Evolutionary conservation across 2,888 invertebrate species (phyloP).

Genomic region (Acanthosepion lycidas): DNA sequence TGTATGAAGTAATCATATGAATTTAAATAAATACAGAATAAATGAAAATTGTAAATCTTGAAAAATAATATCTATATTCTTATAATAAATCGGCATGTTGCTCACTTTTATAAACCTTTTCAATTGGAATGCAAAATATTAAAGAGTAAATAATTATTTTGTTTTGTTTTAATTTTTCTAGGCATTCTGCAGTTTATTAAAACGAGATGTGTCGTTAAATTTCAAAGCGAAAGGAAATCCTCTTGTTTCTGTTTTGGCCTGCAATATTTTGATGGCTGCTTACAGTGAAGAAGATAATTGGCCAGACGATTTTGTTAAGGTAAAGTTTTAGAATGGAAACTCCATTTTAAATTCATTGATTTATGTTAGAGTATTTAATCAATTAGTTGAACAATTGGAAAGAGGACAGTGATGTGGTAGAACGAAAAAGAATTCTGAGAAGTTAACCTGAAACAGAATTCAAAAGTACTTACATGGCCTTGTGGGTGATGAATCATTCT

Average conservation of each 20-base stretch:
- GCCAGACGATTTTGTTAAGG: slow-evolving; percentile 94
- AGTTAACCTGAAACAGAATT: too few species aligned
- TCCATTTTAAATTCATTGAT: too few species aligned
- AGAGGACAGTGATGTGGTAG: too few species aligned
- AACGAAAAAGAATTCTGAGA: too few species aligned
- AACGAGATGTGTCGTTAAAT: slow-evolving; percentile 80
- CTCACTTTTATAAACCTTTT: background rate
- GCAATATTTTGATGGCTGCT: slow-evolving; percentile 88
- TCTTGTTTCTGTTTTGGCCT: slow-evolving; percentile 85
- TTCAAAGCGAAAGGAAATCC: slow-evolving; percentile 88
- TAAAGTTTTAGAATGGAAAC: slow-evolving; percentile 69
- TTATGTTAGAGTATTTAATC: too few species aligned
- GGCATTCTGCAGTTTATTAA: slow-evolving; percentile 86
- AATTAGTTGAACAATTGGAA: too few species aligned
- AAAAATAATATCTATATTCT: background rate
- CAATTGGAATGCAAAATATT: background rate
- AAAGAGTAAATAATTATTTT: background rate
- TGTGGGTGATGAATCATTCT: too few species aligned
- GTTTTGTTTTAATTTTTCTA: slow-evolving; percentile 69
- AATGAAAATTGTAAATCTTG: too few species aligned
- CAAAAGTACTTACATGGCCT: too few species aligned
- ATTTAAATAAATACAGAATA: too few species aligned
- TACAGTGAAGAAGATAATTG: slow-evolving; percentile 86
- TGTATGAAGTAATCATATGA: too few species aligned
- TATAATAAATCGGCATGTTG: background rate